These are phyloP conservation scores for Agapornis roseicollis DNA, from an alignment of 2,113 vertebrate species.

Conservation along the genomic window DNA sequence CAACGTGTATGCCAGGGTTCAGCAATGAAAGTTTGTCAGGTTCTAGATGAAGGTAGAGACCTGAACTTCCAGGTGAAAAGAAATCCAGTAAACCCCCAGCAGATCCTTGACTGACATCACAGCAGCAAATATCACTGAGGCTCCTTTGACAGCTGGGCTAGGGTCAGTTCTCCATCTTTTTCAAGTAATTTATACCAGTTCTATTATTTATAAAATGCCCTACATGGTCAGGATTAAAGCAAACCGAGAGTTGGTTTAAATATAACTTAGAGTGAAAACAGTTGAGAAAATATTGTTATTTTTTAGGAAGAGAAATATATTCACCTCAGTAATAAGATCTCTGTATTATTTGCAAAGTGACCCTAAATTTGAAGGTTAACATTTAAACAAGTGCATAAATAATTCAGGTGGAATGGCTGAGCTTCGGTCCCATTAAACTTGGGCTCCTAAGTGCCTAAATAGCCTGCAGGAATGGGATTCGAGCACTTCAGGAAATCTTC, in stretches of 20 bases:
- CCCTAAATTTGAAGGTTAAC: background rate
- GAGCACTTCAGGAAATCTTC: constrained; percentile 11
- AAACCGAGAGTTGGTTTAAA: background rate
- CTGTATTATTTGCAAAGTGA: background rate
- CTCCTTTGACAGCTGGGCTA: background rate
- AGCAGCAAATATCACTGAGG: background rate
- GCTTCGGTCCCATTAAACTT: background rate
- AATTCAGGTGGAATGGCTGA: background rate
- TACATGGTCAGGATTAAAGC: background rate
- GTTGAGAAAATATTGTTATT: background rate
- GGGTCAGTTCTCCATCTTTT: background rate
- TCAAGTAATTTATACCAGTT: background rate
- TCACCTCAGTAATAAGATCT: background rate
- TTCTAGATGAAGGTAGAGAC: background rate
- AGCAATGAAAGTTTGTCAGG: background rate
- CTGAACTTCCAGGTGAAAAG: background rate
- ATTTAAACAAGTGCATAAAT: constrained; percentile 10
- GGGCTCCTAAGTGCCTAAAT: constrained; percentile 24
- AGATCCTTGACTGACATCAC: background rate
- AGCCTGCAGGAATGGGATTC: constrained; percentile 9
- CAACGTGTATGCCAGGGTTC: background rate
- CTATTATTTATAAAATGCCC: background rate
- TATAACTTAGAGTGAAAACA: background rate
- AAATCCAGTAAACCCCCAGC: background rate
- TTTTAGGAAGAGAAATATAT: background rate